Percentiles rank a stretch among this genome's conserved stretches.
Evolutionary conservation across 2,113 vertebrate genomes (phyloP).

Genomic region (Romanogobio albipinnatus): DNA sequence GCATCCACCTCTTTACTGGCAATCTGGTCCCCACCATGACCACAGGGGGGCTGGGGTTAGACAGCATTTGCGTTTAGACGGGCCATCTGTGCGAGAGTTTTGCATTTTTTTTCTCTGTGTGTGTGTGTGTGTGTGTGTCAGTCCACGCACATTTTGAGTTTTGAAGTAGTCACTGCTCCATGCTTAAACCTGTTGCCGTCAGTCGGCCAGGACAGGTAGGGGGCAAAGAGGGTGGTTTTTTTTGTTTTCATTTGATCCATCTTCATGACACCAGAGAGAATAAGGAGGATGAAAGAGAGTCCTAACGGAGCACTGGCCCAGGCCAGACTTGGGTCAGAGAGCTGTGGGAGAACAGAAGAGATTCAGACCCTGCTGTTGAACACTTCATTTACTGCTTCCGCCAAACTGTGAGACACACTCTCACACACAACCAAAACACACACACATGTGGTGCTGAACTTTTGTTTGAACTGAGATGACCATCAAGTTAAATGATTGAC

Average conservation of each 20-base stretch:
- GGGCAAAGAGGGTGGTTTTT: slow-evolving; percentile 62
- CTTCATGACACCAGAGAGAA: slow-evolving; percentile 80
- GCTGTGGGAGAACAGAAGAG: slow-evolving; percentile 50
- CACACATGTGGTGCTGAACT: slow-evolving; percentile 13
- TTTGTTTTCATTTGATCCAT: slow-evolving; percentile 76
- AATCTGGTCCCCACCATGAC: slow-evolving; percentile 70
- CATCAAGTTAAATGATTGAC: not conserved
- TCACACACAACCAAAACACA: slow-evolving; percentile 17
- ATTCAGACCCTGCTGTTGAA: slow-evolving; percentile 52
- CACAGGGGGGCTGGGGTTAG: slow-evolving; percentile 77
- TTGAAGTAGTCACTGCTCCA: slow-evolving; percentile 69
- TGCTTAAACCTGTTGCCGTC: slow-evolving; percentile 82
- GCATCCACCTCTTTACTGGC: slow-evolving; percentile 79
- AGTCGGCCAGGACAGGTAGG: slow-evolving; percentile 68
- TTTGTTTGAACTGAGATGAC: slow-evolving; percentile 24
- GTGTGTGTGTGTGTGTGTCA: slow-evolving; percentile 5
- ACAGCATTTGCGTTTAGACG: slow-evolving; percentile 74
- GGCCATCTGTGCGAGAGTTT: slow-evolving; percentile 76
- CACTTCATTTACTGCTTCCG: slow-evolving; percentile 48
- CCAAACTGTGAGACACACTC: slow-evolving; percentile 9
- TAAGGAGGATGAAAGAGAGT: slow-evolving; percentile 58
- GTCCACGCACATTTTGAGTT: slow-evolving; percentile 47
- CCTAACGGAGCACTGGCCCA: slow-evolving; percentile 34
- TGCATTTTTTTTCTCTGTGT: slow-evolving; percentile 43
- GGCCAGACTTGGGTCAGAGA: slow-evolving; percentile 54